phyloP scores from a whole-genome alignment of 2,113 vertebrate genomes.

The Daphoenositta chrysoptera region DNA sequence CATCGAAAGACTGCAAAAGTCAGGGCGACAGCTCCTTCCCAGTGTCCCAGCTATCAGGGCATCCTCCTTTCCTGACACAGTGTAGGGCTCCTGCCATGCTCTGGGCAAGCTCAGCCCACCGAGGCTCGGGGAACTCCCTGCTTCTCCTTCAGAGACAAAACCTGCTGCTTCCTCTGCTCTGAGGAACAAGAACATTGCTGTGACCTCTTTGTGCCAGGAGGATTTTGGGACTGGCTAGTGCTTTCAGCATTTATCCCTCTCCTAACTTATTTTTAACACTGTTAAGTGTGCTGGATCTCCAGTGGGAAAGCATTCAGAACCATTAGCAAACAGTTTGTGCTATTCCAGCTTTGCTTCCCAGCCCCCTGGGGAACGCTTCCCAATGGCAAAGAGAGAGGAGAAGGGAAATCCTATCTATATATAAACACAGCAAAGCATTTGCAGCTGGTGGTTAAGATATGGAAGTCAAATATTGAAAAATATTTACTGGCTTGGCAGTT shows the following conservation, averaged over 20 bases:
- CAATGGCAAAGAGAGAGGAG: slow-evolving; percentile 17
- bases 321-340: slow-evolving; percentile 35
- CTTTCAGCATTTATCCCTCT: not conserved
- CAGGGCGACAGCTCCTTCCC: too few species aligned
- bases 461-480: slow-evolving; percentile 48
- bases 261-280: slow-evolving; percentile 12
- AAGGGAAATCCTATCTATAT: slow-evolving; percentile 48
- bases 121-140: fast-evolving
- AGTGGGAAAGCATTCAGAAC: slow-evolving; percentile 9
- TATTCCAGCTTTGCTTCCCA: slow-evolving; percentile 36
- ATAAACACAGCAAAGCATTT: slow-evolving; percentile 55
- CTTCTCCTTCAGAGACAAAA: not conserved
- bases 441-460: slow-evolving; percentile 47
- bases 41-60: fast-evolving
- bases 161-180: not conserved
- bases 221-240: not conserved
- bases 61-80: not conserved
- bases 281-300: slow-evolving; percentile 29
- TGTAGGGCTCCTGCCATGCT: fast-evolving
- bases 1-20: too few species aligned
- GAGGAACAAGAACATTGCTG: not conserved
- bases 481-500: slow-evolving; percentile 27
- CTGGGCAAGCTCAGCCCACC: not conserved
- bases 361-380: slow-evolving; percentile 27
- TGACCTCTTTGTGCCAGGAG: not conserved